These are phyloP conservation scores for Manis crassicaudata DNA, from an alignment of 2,797 vertebrate species.

Conservation along the genomic window DNA sequence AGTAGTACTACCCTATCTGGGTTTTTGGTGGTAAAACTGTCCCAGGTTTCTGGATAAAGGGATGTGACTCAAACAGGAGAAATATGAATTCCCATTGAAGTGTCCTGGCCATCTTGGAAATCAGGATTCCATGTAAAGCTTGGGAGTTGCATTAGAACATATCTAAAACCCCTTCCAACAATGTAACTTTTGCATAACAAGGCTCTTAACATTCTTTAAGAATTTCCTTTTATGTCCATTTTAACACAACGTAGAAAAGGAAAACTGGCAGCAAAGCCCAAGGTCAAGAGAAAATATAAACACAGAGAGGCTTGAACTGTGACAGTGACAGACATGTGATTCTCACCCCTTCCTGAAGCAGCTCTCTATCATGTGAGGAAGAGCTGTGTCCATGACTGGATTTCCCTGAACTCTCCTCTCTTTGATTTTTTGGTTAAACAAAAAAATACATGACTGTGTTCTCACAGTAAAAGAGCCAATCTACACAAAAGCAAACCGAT, in stretches of 20 bases:
- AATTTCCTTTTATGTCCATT: slow-evolving; percentile 42
- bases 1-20: background rate
- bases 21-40: slow-evolving; percentile 7
- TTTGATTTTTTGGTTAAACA: background rate
- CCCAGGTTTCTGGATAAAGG: slow-evolving; percentile 36
- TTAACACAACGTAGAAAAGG: background rate
- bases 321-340: background rate
- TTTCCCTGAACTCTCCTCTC: background rate
- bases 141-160: slow-evolving; percentile 16
- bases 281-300: slow-evolving; percentile 37
- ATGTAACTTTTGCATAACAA: slow-evolving; percentile 13
- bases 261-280: background rate
- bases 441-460: background rate
- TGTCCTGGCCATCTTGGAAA: slow-evolving; percentile 20
- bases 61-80: slow-evolving; percentile 46
- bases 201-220: background rate
- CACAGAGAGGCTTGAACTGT: background rate
- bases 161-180: slow-evolving; percentile 33
- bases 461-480: slow-evolving; percentile 5
- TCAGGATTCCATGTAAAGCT: background rate
- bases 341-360: background rate
- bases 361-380: background rate
- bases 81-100: slow-evolving; percentile 30
- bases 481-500: background rate
- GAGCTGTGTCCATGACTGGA: background rate